Conservation (phyloP, 2,888 invertebrate genomes). For the Anorthoa munda region DNA sequence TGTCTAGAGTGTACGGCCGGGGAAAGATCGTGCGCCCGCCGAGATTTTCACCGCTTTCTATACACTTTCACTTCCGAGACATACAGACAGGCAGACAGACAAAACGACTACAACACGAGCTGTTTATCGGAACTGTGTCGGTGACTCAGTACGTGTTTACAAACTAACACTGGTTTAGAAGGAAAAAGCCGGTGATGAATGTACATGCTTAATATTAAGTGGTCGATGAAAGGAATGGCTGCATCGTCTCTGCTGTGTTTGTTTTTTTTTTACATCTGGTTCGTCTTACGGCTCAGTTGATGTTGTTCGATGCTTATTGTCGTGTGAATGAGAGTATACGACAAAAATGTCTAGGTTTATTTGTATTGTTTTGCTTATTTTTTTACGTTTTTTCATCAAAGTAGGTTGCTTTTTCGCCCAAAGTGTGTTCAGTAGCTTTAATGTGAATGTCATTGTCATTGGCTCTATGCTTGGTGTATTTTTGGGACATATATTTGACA, state of each 20-base stretch:
- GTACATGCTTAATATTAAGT: slow-evolving; percentile 27
- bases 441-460: slow-evolving; percentile 10
- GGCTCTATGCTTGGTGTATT: neutral
- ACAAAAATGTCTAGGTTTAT: neutral
- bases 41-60: slow-evolving; percentile 83
- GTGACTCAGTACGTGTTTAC: slow-evolving; percentile 77
- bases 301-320: neutral
- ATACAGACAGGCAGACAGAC: slow-evolving; percentile 72
- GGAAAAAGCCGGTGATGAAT: slow-evolving; percentile 60
- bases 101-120: slow-evolving; percentile 75
- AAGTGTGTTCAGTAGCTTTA: slow-evolving; percentile 8
- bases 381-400: neutral
- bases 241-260: neutral
- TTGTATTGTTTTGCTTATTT: neutral
- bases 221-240: slow-evolving; percentile 23
- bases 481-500: neutral
- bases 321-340: slow-evolving; percentile 2
- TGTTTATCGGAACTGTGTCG: slow-evolving; percentile 74
- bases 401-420: slow-evolving; percentile 14
- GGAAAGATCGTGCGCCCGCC: slow-evolving; percentile 72
- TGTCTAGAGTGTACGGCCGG: slow-evolving; percentile 69
- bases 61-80: slow-evolving; percentile 83
- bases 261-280: slow-evolving; percentile 16
- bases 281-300: neutral
- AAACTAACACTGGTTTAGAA: slow-evolving; percentile 61